Base-by-base conservation (phyloP, 2,888 invertebrate species). In the Melangyna quadrimaculata region DNA sequence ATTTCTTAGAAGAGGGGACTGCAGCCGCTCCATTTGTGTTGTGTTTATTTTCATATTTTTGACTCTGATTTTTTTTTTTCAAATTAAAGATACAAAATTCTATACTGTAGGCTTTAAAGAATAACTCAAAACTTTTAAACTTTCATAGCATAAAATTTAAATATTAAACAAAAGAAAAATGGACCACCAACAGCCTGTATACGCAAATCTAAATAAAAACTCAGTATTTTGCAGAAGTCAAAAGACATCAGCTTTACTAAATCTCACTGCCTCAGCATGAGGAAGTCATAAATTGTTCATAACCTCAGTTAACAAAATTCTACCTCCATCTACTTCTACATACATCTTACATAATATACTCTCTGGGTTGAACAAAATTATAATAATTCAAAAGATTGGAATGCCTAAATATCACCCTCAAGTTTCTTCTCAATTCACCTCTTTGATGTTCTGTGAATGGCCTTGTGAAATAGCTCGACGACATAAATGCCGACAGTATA, bases 401-500 rank as follows among this genome's bases (percentile, higher is more conserved):
- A 55, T 55, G 17, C 55, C 29, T 55, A 17, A 29, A 55, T 55
- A 29, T 55, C 6, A 29, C 9, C 17, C 29, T 55, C 17, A 17
- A 55, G 55, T 61, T n/a, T 19, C 6, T n/a, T 19, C 6, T 27
- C 27, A 10, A 40, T 69, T 61, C 72, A 61, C 59, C 77, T 27
- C 6, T 29, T 9, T 9, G 37, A 24, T 51, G 22, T 45, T 29
- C 32, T 22, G 9, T 65, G 43, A 63, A 63, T 43, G 78, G 69
- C 63, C 73, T 74, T 70, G 78, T 78, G 70, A 59, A 74, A 73
- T 74, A 78, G 78, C 71, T 74, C 65, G 37, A 53, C 61, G 32
- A 22, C 53, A 73, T 67, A 59, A 78, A 67, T 82, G 67, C 40
- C 77, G 53, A 63, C 57, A 73, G 29, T 40, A 80, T 53, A 63